phyloP scores from a whole-genome alignment of 30 jellyfish, hydroid and myxozoan genomes.

The Cassiopea andromeda region DNA sequence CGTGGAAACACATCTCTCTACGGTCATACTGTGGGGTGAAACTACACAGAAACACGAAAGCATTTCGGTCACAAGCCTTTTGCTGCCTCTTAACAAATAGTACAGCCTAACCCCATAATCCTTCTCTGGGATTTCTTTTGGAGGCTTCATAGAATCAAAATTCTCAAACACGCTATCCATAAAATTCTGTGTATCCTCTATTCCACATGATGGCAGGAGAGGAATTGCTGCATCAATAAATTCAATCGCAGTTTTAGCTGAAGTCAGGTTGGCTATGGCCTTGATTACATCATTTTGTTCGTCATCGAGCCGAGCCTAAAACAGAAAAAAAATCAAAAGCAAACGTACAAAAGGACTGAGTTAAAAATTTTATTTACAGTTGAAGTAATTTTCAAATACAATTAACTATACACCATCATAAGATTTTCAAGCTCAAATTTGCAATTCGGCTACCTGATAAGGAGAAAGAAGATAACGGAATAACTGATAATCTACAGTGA shows the following conservation, averaged over 20 bases:
- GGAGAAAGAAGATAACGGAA: too few species aligned
- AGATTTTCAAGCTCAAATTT: too few species aligned
- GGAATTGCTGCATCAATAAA: slow-evolving; percentile 20
- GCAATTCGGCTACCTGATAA: too few species aligned
- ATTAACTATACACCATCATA: too few species aligned
- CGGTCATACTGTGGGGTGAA: slow-evolving; percentile 26
- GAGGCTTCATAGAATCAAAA: slow-evolving; percentile 33
- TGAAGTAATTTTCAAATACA: too few species aligned
- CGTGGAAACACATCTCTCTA: slow-evolving; percentile 23
- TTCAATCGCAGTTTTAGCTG: slow-evolving; percentile 24
- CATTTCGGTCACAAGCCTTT: slow-evolving; percentile 6
- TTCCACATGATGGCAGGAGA: slow-evolving; percentile 28
- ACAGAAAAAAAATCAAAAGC: too few species aligned
- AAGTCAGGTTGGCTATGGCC: slow-evolving; percentile 44
- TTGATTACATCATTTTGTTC: slow-evolving; percentile 7
- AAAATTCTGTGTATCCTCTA: slow-evolving; percentile 7
- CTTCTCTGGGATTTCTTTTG: slow-evolving; percentile 16
- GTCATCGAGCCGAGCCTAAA: slow-evolving; percentile 19
- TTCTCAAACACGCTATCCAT: slow-evolving; percentile 17
- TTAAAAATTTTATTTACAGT: too few species aligned
- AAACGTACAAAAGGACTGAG: too few species aligned
- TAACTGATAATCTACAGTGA: too few species aligned
- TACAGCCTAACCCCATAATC: slow-evolving; percentile 41
- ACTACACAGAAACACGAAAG: slow-evolving; percentile 18
- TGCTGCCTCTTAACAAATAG: slow-evolving; percentile 27